phyloP scores from a whole-genome alignment of 1,140 invertebrate genomes.

The Leptestheria dahalacensis region DNA sequence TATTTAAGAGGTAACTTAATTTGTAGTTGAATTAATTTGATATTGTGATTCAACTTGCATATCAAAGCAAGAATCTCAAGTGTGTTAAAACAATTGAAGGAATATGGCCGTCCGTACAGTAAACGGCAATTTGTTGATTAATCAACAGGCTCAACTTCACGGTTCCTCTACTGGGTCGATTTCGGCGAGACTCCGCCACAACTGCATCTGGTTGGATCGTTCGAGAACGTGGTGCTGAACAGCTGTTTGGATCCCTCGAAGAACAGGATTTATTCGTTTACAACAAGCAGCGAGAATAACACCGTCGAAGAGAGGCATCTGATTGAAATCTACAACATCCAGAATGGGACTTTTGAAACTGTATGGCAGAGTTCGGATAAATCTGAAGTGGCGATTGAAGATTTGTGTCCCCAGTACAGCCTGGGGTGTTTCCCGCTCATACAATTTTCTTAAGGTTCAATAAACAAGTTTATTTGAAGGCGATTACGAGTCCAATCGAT shows the following conservation, averaged over 20 bases:
- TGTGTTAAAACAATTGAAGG: background rate
- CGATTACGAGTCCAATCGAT: background rate
- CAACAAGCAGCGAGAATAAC: slow-evolving; percentile 2
- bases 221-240: slow-evolving; percentile 18
- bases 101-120: background rate
- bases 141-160: slow-evolving; percentile 17
- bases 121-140: background rate
- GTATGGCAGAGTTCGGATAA: slow-evolving; percentile 16
- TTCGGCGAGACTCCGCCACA: slow-evolving; percentile 12
- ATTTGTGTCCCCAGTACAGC: slow-evolving; percentile 17
- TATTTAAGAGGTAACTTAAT: too few species aligned
- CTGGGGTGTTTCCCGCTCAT: slow-evolving; percentile 18
- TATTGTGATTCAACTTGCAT: too few species aligned
- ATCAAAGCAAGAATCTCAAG: slow-evolving; percentile 1
- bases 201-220: slow-evolving; percentile 20
- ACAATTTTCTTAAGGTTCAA: background rate
- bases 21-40: too few species aligned
- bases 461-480: background rate
- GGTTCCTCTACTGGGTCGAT: slow-evolving; percentile 18
- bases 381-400: slow-evolving; percentile 10
- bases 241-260: slow-evolving; percentile 22
- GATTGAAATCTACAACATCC: slow-evolving; percentile 21
- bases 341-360: slow-evolving; percentile 16
- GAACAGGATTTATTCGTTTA: slow-evolving; percentile 16
- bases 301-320: slow-evolving; percentile 12